phyloP scores from a whole-genome alignment of 2,797 vertebrate genomes.

The Ataeniobius toweri region DNA sequence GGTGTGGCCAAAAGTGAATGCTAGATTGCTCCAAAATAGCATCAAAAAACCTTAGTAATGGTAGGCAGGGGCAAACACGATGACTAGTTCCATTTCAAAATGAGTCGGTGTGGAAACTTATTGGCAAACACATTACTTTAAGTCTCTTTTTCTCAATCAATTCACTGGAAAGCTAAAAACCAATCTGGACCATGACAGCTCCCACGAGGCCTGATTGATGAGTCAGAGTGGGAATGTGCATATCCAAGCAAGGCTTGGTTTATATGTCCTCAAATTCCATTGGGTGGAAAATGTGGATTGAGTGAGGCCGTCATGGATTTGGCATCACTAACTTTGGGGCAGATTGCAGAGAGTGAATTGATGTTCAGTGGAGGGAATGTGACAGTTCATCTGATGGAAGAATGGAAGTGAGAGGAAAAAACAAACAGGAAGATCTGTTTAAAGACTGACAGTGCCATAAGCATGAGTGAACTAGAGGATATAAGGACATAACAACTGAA shows the following conservation, averaged over 20 bases:
- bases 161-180: constrained; percentile 79
- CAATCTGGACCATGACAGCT: constrained; percentile 75
- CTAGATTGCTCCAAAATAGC: constrained; percentile 51
- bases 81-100: constrained; percentile 72
- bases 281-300: constrained; percentile 81
- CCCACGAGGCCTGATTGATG: constrained; percentile 79
- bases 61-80: constrained; percentile 58
- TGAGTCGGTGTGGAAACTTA: constrained; percentile 73
- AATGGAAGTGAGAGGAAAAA: constrained; percentile 71
- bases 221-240: constrained; percentile 72
- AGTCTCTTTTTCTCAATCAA: constrained; percentile 82
- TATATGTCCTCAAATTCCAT: constrained; percentile 77
- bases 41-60: constrained; percentile 58
- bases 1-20: constrained; percentile 57
- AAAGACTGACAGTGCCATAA: constrained; percentile 75
- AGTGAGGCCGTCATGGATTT: constrained; percentile 77
- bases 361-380: constrained; percentile 78
- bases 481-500: constrained; percentile 62
- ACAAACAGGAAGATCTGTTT: constrained; percentile 80
- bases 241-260: constrained; percentile 76
- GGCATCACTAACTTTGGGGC: constrained; percentile 75
- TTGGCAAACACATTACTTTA: constrained; percentile 81
- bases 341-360: constrained; percentile 77
- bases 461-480: constrained; percentile 66
- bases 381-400: constrained; percentile 81